These are phyloP conservation scores for Poliocrania exsul DNA, from an alignment of 2,797 vertebrate genomes.

Conservation along the genomic window DNA sequence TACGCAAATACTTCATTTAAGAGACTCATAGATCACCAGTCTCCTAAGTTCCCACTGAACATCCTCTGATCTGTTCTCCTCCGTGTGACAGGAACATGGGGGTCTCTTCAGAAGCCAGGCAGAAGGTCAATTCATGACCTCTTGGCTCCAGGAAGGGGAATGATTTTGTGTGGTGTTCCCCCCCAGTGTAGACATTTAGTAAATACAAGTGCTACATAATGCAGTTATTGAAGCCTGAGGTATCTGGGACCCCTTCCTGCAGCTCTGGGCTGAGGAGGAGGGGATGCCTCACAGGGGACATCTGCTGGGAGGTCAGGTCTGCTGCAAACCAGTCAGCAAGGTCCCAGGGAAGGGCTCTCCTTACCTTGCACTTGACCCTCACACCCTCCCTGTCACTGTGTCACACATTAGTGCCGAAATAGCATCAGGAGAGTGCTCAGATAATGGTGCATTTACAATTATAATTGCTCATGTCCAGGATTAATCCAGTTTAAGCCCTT, in stretches of 20 bases:
- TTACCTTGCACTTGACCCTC: conserved; percentile 2
- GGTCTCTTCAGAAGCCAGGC: not conserved
- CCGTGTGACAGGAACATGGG: accelerated
- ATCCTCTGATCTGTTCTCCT: not conserved
- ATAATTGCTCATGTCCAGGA: conserved; percentile 51
- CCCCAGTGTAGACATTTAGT: not conserved
- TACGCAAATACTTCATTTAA: not conserved
- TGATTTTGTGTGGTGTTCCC: not conserved
- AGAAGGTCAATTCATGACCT: not conserved
- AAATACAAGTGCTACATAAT: not conserved
- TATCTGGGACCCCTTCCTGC: not conserved
- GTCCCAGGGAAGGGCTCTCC: not conserved
- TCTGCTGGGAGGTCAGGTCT: not conserved
- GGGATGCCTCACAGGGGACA: not conserved
- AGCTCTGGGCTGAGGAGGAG: not conserved
- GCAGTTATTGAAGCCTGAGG: not conserved
- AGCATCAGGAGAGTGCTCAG: not conserved
- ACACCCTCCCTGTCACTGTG: not conserved
- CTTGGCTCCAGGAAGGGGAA: not conserved
- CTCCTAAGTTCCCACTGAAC: not conserved
- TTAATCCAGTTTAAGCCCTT: conserved; percentile 54
- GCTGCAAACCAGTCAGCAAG: not conserved
- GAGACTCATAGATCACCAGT: not conserved
- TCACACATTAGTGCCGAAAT: not conserved
- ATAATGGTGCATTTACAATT: conserved; percentile 46